Evolutionary conservation across 2,888 invertebrate species (phyloP).

Genomic region (Amphipoea lucens): DNA sequence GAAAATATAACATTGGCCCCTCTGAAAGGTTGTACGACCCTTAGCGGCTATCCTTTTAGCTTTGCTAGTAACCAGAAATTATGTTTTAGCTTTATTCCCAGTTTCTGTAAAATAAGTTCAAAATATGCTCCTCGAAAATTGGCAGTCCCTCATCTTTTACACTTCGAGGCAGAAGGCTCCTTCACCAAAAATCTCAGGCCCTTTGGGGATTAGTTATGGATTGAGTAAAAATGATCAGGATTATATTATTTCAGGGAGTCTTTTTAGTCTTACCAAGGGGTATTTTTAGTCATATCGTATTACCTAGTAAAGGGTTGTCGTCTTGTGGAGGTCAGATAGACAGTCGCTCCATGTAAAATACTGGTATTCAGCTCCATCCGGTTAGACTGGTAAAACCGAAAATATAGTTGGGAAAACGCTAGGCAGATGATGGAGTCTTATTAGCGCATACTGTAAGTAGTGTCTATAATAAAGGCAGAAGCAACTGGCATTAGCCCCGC

Average conservation of each 20-base stretch:
- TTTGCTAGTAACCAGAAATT: background rate
- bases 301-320: too few species aligned
- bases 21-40: background rate
- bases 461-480: background rate
- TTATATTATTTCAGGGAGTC: background rate
- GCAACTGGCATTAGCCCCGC: conserved; percentile 20
- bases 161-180: too few species aligned
- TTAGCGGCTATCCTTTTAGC: background rate
- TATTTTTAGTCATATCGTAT: too few species aligned
- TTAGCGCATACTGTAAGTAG: background rate
- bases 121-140: background rate
- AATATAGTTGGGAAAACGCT: too few species aligned
- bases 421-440: background rate
- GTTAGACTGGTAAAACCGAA: too few species aligned
- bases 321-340: too few species aligned
- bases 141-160: background rate
- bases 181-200: background rate
- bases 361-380: too few species aligned
- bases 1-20: background rate
- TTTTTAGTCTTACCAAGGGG: background rate
- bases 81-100: background rate
- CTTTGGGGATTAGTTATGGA: background rate
- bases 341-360: too few species aligned
- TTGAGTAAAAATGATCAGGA: background rate
- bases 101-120: background rate